A percentile compares a stretch with the other conserved stretches of the same genome.
These are phyloP conservation scores for Caenorhabditis becei DNA, from an alignment of 2,888 invertebrate genomes.

Conservation along the genomic window DNA sequence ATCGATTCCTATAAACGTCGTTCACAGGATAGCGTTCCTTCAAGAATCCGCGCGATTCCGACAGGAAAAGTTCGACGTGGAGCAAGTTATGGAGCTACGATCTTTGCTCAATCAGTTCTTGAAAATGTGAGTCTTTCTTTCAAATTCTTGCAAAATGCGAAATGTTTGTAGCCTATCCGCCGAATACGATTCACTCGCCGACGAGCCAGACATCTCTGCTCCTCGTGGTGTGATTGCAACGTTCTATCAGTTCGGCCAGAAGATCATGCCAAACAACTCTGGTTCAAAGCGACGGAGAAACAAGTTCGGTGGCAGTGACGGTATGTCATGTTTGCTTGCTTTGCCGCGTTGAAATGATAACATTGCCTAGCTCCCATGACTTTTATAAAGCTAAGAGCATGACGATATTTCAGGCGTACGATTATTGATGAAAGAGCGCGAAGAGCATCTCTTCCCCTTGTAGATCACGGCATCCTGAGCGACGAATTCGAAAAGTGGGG, in stretches of 20 bases:
- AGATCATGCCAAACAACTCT: conserved; percentile 56
- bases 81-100: conserved; percentile 68
- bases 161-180: conserved; percentile 33
- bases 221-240: conserved; percentile 57
- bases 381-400: conserved; percentile 6
- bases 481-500: too few relatives aligned
- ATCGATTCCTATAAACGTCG: conserved; percentile 60
- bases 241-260: conserved; percentile 63
- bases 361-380: conserved; percentile 8
- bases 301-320: conserved; percentile 72
- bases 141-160: too few relatives aligned
- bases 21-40: conserved; percentile 70
- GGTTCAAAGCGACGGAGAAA: conserved; percentile 61
- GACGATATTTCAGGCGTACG: conserved; percentile 52
- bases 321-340: conserved; percentile 39
- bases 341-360: neutral
- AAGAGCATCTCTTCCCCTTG: conserved; percentile 53
- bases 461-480: too few relatives aligned
- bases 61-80: conserved; percentile 69
- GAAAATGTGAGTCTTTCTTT: conserved; percentile 68
- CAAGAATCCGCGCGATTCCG: conserved; percentile 67
- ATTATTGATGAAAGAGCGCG: conserved; percentile 55
- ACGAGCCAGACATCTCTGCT: conserved; percentile 50
- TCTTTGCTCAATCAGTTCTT: conserved; percentile 67
- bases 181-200: conserved; percentile 52